Percentiles rank a stretch among this genome's conserved stretches.
phyloP scores from a whole-genome alignment of 1,140 invertebrate species.

The Listronotus oregonensis region DNA sequence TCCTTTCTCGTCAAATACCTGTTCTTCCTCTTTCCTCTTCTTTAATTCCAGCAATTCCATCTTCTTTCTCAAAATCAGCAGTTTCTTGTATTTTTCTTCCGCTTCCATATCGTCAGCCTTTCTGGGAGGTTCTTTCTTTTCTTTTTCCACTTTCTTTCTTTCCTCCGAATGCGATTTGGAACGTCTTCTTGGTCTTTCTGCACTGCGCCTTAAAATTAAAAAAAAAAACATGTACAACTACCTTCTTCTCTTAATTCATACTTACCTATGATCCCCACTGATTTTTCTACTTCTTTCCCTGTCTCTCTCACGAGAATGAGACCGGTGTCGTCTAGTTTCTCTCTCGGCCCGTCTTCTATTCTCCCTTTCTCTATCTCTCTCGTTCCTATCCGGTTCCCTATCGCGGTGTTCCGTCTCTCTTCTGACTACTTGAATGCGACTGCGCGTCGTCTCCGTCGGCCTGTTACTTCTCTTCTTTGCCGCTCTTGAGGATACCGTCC shows the following conservation, averaged over 20 bases:
- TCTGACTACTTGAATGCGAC: slow-evolving; percentile 24
- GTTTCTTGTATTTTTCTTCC: slow-evolving; percentile 56
- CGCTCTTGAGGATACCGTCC: slow-evolving; percentile 10
- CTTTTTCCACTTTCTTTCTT: slow-evolving; percentile 28
- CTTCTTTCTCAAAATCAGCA: slow-evolving; percentile 61
- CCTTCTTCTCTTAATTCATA: background rate
- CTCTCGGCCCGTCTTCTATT: background rate
- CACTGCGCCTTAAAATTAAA: slow-evolving; percentile 16
- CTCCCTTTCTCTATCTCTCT: slow-evolving; percentile 8
- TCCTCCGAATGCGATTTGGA: slow-evolving; percentile 38
- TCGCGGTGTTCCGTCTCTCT: background rate
- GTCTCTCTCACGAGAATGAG: slow-evolving; percentile 10
- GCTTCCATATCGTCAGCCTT: slow-evolving; percentile 53
- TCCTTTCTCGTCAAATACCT: slow-evolving; percentile 28
- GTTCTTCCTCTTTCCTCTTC: slow-evolving; percentile 53
- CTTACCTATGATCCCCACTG: slow-evolving; percentile 14
- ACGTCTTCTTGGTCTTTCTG: slow-evolving; percentile 36
- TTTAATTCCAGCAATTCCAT: slow-evolving; percentile 59
- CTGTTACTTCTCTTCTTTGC: slow-evolving; percentile 21
- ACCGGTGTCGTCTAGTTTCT: slow-evolving; percentile 6
- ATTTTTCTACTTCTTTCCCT: background rate
- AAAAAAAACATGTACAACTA: background rate
- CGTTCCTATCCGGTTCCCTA: background rate
- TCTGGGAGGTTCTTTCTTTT: slow-evolving; percentile 20
- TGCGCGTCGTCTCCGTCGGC: slow-evolving; percentile 24